A percentile compares a stretch with the other conserved stretches of the same genome.
These are phyloP conservation scores for Caenorhabditis virilis DNA, from an alignment of 2,888 invertebrate species.

Conservation along the genomic window DNA sequence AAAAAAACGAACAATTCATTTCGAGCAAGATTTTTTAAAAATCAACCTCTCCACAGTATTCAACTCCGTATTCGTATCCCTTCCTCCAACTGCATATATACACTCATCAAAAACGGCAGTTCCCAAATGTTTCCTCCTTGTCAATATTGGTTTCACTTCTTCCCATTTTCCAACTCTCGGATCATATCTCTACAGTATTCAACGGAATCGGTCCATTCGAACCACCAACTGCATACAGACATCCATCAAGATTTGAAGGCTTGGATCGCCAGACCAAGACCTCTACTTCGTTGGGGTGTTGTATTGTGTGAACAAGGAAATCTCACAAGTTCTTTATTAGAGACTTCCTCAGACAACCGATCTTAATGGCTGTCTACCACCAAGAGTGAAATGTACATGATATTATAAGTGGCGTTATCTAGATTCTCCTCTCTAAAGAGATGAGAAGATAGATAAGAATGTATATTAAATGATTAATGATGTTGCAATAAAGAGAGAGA, in stretches of 20 bases:
- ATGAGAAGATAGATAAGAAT: too few relatives aligned
- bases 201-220: constrained; percentile 96
- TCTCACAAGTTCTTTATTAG: too few relatives aligned
- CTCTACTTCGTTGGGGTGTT: too few relatives aligned
- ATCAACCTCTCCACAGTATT: constrained; percentile 81
- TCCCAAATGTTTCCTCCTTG: constrained; percentile 93
- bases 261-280: too few relatives aligned
- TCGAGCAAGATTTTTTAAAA: neutral
- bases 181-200: constrained; percentile 82
- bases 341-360: too few relatives aligned
- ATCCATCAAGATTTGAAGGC: constrained; percentile 80
- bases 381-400: too few relatives aligned
- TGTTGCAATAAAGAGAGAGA: too few relatives aligned
- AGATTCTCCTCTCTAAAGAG: too few relatives aligned
- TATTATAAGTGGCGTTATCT: too few relatives aligned
- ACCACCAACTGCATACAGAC: constrained; percentile 93
- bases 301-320: too few relatives aligned
- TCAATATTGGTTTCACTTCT: constrained; percentile 82
- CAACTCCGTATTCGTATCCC: constrained; percentile 94
- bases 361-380: too few relatives aligned
- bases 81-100: constrained; percentile 81
- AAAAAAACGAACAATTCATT: neutral
- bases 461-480: too few relatives aligned
- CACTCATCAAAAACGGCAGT: constrained; percentile 97
- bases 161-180: constrained; percentile 80